These are phyloP conservation scores for Phortica okadai DNA, from an alignment of 2,888 invertebrate genomes.

Conservation along the genomic window DNA sequence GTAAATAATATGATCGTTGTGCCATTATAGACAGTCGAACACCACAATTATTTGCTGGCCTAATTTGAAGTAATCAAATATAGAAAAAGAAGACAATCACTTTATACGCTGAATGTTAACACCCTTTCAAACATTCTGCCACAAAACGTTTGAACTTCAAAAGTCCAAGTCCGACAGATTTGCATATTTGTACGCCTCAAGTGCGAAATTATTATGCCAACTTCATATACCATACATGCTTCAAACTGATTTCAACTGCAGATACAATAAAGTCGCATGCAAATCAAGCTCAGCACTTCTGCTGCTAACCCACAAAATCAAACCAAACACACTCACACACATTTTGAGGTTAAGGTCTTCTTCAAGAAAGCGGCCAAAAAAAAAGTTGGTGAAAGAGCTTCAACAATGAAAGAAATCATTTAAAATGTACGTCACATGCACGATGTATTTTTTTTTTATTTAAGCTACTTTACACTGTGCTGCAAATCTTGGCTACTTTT, in stretches of 20 bases:
- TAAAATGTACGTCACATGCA: constrained; percentile 51
- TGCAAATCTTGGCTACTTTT: too few relatives aligned
- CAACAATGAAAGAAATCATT: constrained; percentile 32
- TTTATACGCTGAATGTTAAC: not conserved
- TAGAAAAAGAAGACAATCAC: not conserved
- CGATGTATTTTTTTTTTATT: not conserved
- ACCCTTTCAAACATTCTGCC: not conserved
- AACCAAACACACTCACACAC: not conserved
- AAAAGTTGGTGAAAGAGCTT: constrained; percentile 7
- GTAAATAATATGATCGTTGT: not conserved
- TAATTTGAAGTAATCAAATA: not conserved
- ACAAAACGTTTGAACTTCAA: not conserved
- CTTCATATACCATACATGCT: constrained; percentile 46
- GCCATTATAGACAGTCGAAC: not conserved
- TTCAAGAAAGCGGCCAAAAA: not conserved
- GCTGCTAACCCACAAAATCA: constrained; percentile 49
- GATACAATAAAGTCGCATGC: constrained; percentile 48
- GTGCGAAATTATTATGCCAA: constrained; percentile 54
- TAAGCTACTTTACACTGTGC: too few relatives aligned
- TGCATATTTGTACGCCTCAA: not conserved
- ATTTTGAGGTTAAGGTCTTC: constrained; percentile 59
- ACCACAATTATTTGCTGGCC: not conserved
- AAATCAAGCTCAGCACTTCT: constrained; percentile 44
- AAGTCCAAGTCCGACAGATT: not conserved
- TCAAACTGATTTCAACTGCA: constrained; percentile 45